Evolutionary conservation across 53 echinoderm and acorn worm species (phyloP), one percentile per base, ranked within the genome.

Genomic region (Patiria pectinifera): DNA sequence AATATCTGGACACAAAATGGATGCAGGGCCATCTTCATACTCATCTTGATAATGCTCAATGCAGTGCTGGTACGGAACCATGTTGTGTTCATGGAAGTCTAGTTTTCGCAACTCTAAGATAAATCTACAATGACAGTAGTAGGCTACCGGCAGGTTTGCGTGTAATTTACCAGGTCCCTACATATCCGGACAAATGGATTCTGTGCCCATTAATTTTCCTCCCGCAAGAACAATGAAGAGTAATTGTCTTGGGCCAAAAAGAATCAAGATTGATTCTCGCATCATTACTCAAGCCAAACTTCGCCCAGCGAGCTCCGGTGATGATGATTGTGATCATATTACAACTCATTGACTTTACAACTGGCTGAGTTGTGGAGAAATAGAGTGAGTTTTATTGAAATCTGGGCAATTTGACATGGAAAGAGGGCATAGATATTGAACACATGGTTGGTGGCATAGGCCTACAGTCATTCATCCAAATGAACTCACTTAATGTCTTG

Each of bases 261-360:
- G 74, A 74, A 74, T 74, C 22, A 24, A 74, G 74, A 74, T 70
- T 74, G 24, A 74, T 74, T 3, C 11, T 24, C 24, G 74, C 74
- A 74, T 74, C 24, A 74, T 74, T 74, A 74, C 4, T 74, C 74
- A 74, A 74, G 74, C 74, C 6, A n/a, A 74, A 74, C 74, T n/a
- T 74, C 74, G 18, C 18, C 4, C 10, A 18, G 8, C 21, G 24
- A 18, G 66, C 66, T 14, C 66, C 66, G 19, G 8, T 74, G 74
- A 74, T 74, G 22, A 74, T 23, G 2, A 23, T 74, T 9, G 24
- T 4, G 24, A 7, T 74, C 4, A 4, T 74, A 23, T 18, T 74
- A 23, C 4, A 69, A 21, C 18, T 74, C 23, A 74, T 23, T 24
- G 13, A 74, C 21, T 74, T 74, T 4, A 74, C 19, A n/a, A 74